phyloP scores from a whole-genome alignment of 2,888 invertebrate species.

The Drosophila infuscata region DNA sequence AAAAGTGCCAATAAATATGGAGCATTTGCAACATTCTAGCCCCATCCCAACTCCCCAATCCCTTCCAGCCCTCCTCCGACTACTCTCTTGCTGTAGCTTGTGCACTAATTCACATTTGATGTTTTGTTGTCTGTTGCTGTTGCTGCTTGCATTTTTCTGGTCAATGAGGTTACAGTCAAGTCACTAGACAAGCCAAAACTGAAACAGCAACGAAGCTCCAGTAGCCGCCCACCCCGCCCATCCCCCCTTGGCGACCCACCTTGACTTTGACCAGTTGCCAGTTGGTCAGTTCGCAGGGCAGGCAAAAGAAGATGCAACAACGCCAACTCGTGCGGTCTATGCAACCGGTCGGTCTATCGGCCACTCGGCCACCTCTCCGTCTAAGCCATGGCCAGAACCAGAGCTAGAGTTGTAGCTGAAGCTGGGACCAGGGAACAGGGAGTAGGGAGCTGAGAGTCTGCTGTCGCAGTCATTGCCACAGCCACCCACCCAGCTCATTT shows the following conservation, averaged over 20 bases:
- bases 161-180: slow-evolving; percentile 82
- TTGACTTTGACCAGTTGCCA: slow-evolving; percentile 29
- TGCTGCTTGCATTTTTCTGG: slow-evolving; percentile 81
- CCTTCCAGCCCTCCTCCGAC: not conserved
- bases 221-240: not conserved
- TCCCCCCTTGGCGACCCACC: not conserved
- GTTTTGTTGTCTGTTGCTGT: slow-evolving; percentile 77
- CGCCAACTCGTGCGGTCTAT: slow-evolving; percentile 55
- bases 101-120: slow-evolving; percentile 82
- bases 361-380: slow-evolving; percentile 13
- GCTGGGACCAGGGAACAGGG: not conserved
- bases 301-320: slow-evolving; percentile 47
- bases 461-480: slow-evolving; percentile 27
- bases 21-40: slow-evolving; percentile 66
- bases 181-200: slow-evolving; percentile 75
- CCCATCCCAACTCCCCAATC: not conserved
- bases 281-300: slow-evolving; percentile 36
- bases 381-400: slow-evolving; percentile 16
- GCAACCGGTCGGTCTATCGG: slow-evolving; percentile 51
- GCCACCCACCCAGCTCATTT: slow-evolving; percentile 70
- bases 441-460: not conserved
- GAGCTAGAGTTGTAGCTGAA: not conserved
- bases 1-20: slow-evolving; percentile 81
- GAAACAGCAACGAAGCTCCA: slow-evolving; percentile 37
- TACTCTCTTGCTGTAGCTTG: slow-evolving; percentile 63